These are phyloP conservation scores for Oligia fasciuncula DNA, from an alignment of 2,888 invertebrate species.

Conservation along the genomic window DNA sequence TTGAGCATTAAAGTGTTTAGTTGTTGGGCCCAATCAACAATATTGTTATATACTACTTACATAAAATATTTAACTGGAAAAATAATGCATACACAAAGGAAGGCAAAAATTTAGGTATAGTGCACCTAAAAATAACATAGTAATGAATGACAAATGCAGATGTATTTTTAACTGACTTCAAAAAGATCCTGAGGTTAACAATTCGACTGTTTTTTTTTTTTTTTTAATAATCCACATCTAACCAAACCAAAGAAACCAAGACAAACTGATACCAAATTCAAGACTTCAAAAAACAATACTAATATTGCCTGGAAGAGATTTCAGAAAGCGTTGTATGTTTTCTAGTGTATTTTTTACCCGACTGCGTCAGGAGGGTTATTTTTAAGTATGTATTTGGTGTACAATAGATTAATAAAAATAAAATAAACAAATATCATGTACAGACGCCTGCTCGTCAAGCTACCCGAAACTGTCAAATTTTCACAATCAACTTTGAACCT, in stretches of 20 bases:
- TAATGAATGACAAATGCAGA: background rate
- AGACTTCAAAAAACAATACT: background rate
- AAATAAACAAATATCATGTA: background rate
- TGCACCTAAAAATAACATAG: background rate
- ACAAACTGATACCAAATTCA: background rate
- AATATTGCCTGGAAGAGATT: background rate
- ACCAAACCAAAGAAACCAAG: background rate
- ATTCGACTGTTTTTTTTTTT: too few relatives aligned
- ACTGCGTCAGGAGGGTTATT: too few relatives aligned
- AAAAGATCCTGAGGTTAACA: too few relatives aligned
- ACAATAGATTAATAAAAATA: background rate
- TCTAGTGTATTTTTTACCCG: background rate
- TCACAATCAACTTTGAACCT: too few relatives aligned
- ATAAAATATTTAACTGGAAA: background rate
- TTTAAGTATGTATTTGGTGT: background rate
- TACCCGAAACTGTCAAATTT: too few relatives aligned
- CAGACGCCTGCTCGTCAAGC: too few relatives aligned
- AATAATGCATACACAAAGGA: background rate
- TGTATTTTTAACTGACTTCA: background rate
- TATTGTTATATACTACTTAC: background rate
- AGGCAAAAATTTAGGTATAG: background rate
- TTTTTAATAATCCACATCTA: background rate
- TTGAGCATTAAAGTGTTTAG: conserved; percentile 22
- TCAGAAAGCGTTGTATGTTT: background rate
- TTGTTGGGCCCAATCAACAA: conserved; percentile 3